phyloP scores from a whole-genome alignment of 2,888 invertebrate species.

The Tinea trinotella region DNA sequence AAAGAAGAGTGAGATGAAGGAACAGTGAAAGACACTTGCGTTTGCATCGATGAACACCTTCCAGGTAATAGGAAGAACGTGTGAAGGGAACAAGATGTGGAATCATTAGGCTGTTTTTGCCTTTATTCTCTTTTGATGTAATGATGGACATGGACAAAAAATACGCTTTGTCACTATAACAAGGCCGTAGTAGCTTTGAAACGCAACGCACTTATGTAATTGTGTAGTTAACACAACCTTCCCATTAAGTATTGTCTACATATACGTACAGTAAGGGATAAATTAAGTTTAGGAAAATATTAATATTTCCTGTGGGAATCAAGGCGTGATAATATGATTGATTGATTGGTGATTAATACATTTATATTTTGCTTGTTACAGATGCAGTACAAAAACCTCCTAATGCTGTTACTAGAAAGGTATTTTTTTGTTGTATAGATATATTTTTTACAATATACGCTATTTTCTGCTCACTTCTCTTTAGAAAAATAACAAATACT shows the following conservation, averaged over 20 bases:
- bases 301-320: too few species aligned
- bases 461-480: background rate
- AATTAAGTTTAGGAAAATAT: too few species aligned
- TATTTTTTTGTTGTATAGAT: too few species aligned
- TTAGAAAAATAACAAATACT: slow-evolving; percentile 1
- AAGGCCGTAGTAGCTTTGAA: slow-evolving; percentile 20
- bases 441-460: slow-evolving; percentile 11
- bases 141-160: slow-evolving; percentile 34
- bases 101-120: slow-evolving; percentile 53
- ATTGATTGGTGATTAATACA: too few species aligned
- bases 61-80: slow-evolving; percentile 56
- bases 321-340: too few species aligned
- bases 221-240: background rate
- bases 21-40: slow-evolving; percentile 21
- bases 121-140: slow-evolving; percentile 31
- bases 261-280: too few species aligned
- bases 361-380: slow-evolving; percentile 20
- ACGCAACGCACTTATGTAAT: slow-evolving; percentile 1
- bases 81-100: slow-evolving; percentile 56
- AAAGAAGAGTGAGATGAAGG: background rate
- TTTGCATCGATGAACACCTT: slow-evolving; percentile 38
- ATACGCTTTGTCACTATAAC: slow-evolving; percentile 32
- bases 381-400: slow-evolving; percentile 17
- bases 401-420: slow-evolving; percentile 6
- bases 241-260: too few species aligned